phyloP scores from a whole-genome alignment of 2,113 vertebrate species.

The Pituophis catenifer region DNA sequence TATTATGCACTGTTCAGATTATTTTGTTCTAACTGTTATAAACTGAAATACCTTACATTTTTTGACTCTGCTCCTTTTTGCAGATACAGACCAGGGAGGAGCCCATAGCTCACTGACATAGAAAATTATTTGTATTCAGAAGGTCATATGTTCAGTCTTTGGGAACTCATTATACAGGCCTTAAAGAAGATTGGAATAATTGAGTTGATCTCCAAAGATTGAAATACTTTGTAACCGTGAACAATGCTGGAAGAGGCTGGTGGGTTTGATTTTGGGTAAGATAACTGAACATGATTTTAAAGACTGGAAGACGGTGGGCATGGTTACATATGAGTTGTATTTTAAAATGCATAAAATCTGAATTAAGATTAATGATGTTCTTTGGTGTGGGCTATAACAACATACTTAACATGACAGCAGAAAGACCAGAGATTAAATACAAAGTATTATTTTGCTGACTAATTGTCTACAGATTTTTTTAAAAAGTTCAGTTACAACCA shows the following conservation, averaged over 20 bases:
- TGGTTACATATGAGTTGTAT: not conserved
- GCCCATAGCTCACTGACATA: not conserved
- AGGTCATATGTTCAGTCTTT: not conserved
- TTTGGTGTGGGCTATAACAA: constrained; percentile 52
- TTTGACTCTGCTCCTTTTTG: not conserved
- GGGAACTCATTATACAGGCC: not conserved
- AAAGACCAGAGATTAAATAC: constrained; percentile 27
- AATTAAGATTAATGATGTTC: constrained; percentile 68
- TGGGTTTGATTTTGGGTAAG: not conserved
- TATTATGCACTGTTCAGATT: not conserved
- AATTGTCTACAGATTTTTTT: not conserved
- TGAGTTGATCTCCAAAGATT: not conserved
- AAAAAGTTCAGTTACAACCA: not conserved
- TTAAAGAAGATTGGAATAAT: not conserved
- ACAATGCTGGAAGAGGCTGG: not conserved
- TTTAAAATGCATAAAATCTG: not conserved
- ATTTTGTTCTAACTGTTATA: not conserved
- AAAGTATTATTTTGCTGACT: constrained; percentile 18
- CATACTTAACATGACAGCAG: constrained; percentile 46
- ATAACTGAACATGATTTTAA: not conserved
- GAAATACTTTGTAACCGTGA: not conserved
- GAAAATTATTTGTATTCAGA: not conserved
- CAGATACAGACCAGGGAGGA: not conserved
- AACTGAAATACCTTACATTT: not conserved
- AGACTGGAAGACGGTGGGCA: not conserved